Evolutionary conservation across 2,113 vertebrate genomes (phyloP).

Genomic region (Cebidichthys violaceus): DNA sequence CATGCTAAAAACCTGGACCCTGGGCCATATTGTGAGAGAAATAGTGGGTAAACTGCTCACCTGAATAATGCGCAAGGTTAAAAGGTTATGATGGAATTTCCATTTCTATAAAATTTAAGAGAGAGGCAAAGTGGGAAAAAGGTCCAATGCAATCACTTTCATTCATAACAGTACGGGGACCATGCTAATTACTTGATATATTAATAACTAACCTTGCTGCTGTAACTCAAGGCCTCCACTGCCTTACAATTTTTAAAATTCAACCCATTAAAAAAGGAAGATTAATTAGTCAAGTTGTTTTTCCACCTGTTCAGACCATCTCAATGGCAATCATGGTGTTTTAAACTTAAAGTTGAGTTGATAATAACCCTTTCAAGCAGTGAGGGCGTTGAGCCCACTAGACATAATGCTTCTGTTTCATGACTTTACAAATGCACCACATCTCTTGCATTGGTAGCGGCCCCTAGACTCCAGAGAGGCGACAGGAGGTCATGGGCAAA

Average conservation of each 20-base stretch:
- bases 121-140: slow-evolving; percentile 52
- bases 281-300: slow-evolving; percentile 41
- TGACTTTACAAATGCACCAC: background rate
- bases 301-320: slow-evolving; percentile 31
- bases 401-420: background rate
- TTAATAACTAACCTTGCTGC: slow-evolving; percentile 67
- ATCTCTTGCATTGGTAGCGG: background rate
- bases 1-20: slow-evolving; percentile 71
- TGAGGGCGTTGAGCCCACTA: background rate
- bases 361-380: background rate
- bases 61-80: slow-evolving; percentile 79
- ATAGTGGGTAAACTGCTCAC: slow-evolving; percentile 65
- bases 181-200: slow-evolving; percentile 71
- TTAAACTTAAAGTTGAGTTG: slow-evolving; percentile 7
- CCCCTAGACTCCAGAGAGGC: background rate
- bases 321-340: slow-evolving; percentile 1
- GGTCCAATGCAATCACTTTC: slow-evolving; percentile 69
- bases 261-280: slow-evolving; percentile 38
- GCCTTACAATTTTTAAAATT: slow-evolving; percentile 58
- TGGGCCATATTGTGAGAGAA: slow-evolving; percentile 63
- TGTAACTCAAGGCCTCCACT: slow-evolving; percentile 45
- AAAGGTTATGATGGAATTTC: slow-evolving; percentile 73
- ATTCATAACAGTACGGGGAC: slow-evolving; percentile 51
- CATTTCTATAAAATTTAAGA: slow-evolving; percentile 71
- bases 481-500: background rate